A percentile compares a stretch with the other conserved stretches of the same genome.
Evolutionary conservation across 2,797 vertebrate genomes (phyloP).

Genomic region (Sardinella longiceps): DNA sequence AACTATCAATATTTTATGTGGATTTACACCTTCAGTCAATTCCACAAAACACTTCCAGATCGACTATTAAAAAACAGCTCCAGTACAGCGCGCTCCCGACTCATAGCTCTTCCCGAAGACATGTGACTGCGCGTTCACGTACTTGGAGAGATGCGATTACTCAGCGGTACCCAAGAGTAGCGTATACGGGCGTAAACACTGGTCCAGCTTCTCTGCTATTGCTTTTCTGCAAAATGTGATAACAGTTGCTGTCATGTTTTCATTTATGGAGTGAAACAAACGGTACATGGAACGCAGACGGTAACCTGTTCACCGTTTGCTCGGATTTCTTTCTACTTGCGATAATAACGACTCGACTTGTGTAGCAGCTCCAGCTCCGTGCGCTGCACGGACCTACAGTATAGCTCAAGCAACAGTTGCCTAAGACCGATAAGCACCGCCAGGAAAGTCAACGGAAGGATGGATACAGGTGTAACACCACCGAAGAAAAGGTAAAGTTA

Average conservation of each 20-base stretch:
- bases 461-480: slow-evolving; percentile 83
- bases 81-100: neutral
- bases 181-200: slow-evolving; percentile 11
- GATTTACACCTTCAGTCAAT: neutral
- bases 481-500: slow-evolving; percentile 88
- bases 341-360: neutral
- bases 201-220: neutral
- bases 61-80: neutral
- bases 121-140: slow-evolving; percentile 68
- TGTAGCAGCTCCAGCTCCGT: neutral
- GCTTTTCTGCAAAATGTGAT: slow-evolving; percentile 8
- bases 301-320: neutral
- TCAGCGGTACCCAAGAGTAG: neutral
- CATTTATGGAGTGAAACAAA: neutral
- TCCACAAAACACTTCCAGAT: neutral
- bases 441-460: slow-evolving; percentile 42
- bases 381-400: neutral
- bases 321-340: neutral
- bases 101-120: slow-evolving; percentile 52
- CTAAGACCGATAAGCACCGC: neutral
- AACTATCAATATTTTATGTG: neutral
- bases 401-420: slow-evolving; percentile 19
- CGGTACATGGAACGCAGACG: neutral
- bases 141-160: slow-evolving; percentile 44
- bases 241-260: slow-evolving; percentile 17